These are phyloP conservation scores for Orchesella flavescens DNA, from an alignment of 2,888 invertebrate species.

Conservation along the genomic window DNA sequence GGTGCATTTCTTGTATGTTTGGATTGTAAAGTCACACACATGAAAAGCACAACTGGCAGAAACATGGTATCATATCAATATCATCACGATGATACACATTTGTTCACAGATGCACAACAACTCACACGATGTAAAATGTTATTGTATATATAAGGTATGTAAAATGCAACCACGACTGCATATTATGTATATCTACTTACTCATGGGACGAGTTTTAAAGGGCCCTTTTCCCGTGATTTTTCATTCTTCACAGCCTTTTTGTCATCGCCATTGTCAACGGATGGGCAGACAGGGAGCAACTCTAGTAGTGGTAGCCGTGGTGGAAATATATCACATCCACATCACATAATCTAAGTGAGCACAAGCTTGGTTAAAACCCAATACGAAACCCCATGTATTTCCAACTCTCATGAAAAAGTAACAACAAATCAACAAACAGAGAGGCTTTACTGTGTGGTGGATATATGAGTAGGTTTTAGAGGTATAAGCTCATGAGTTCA, in stretches of 20 bases:
- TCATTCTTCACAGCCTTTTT: slow-evolving; percentile 59
- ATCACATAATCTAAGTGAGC: slow-evolving; percentile 46
- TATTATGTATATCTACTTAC: too few relatives aligned
- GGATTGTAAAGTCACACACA: not conserved
- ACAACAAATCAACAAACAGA: slow-evolving; percentile 52
- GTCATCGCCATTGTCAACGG: slow-evolving; percentile 60
- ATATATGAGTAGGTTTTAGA: slow-evolving; percentile 1
- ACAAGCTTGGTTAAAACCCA: slow-evolving; percentile 44
- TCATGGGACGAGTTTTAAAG: slow-evolving; percentile 21
- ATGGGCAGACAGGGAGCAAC: slow-evolving; percentile 52
- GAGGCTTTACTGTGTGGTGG: slow-evolving; percentile 43
- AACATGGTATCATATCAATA: not conserved
- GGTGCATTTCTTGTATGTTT: slow-evolving; percentile 1
- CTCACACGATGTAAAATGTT: not conserved
- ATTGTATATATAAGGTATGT: not conserved
- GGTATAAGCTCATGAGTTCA: not conserved
- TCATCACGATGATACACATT: not conserved
- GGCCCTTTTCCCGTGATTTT: slow-evolving; percentile 56
- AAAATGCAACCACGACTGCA: slow-evolving; percentile 8
- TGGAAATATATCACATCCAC: slow-evolving; percentile 1
- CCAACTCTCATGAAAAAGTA: slow-evolving; percentile 46
- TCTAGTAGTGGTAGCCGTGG: slow-evolving; percentile 4
- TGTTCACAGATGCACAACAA: too few relatives aligned
- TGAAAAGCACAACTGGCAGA: not conserved
- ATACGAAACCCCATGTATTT: slow-evolving; percentile 50